These are phyloP conservation scores for Ptilonorhynchus violaceus DNA, from an alignment of 2,113 vertebrate species.

Conservation along the genomic window DNA sequence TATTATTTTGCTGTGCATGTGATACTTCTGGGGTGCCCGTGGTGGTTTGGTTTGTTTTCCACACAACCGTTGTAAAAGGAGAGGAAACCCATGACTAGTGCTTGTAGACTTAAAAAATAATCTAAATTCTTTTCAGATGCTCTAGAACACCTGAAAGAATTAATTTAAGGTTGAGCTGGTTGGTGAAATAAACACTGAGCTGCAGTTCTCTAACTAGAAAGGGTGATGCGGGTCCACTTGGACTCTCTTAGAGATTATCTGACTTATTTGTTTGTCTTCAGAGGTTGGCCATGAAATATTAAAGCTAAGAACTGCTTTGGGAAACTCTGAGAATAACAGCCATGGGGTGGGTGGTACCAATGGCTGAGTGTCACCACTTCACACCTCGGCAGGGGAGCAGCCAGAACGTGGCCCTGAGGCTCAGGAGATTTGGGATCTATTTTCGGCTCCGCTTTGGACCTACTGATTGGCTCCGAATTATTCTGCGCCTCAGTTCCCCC, in stretches of 20 bases:
- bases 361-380: neutral
- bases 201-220: neutral
- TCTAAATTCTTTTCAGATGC: neutral
- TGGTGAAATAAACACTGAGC: neutral
- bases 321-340: neutral
- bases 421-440: slow-evolving; percentile 10
- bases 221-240: neutral
- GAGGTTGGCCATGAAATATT: neutral
- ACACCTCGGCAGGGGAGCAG: neutral
- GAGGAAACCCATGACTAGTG: neutral
- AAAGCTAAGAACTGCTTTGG: neutral
- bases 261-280: neutral
- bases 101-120: neutral
- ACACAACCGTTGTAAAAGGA: neutral
- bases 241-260: neutral
- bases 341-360: neutral
- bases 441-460: neutral
- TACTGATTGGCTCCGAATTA: slow-evolving; percentile 39
- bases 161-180: neutral
- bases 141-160: neutral
- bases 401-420: neutral
- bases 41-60: neutral
- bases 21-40: neutral
- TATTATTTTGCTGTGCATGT: neutral
- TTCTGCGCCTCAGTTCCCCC: neutral